Conservation (phyloP, 1,140 invertebrate genomes). For the Vollenhovia emeryi region DNA sequence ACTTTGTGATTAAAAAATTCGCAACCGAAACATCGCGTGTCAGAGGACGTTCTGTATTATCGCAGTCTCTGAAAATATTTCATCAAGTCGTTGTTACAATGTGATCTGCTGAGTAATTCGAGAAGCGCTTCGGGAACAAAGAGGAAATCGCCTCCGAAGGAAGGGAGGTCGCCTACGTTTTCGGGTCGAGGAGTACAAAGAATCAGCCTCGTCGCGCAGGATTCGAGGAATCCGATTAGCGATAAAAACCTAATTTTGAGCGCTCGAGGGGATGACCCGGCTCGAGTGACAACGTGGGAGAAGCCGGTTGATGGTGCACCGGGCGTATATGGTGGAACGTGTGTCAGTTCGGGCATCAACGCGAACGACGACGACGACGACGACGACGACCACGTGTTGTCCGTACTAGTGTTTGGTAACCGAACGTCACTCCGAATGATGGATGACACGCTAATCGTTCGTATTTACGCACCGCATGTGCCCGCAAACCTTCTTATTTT, state of each 20-base stretch:
- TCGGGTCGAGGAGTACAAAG: neutral
- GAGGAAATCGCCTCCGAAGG: neutral
- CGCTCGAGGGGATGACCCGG: conserved; percentile 35
- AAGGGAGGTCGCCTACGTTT: neutral
- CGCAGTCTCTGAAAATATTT: conserved; percentile 41
- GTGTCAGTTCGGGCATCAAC: conserved; percentile 42
- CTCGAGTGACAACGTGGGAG: conserved; percentile 50
- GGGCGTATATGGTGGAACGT: neutral
- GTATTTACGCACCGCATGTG: conserved; percentile 75
- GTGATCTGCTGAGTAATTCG: conserved; percentile 4
- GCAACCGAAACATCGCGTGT: no score
- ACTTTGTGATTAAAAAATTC: neutral
- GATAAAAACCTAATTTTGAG: conserved; percentile 70
- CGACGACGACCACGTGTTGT: conserved; percentile 63
- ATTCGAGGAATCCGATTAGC: conserved; percentile 69
- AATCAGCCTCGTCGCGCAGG: conserved; percentile 62
- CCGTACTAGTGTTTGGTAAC: conserved; percentile 72
- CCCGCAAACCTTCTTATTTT: conserved; percentile 65
- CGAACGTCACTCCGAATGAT: conserved; percentile 74
- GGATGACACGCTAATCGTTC: conserved; percentile 80
- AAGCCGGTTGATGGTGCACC: conserved; percentile 15
- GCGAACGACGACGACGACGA: conserved; percentile 22
- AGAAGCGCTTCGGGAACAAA: neutral
- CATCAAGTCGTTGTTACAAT: conserved; percentile 40
- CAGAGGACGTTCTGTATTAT: neutral